Evolutionary conservation across 2,888 invertebrate genomes (phyloP).

Genomic region (Heliconius ethilla): DNA sequence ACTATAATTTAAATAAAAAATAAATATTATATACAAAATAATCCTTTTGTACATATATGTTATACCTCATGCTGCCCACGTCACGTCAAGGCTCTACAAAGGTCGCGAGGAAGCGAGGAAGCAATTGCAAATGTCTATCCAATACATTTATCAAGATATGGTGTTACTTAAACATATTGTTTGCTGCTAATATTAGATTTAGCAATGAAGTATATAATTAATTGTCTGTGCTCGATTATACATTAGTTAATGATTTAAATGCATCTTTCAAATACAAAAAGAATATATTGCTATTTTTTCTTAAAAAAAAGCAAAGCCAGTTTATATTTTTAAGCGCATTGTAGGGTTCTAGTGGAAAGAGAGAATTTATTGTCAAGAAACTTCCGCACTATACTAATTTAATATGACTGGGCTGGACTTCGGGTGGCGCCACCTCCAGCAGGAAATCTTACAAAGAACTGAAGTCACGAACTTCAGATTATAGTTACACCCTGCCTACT

Average conservation of each 20-base stretch:
- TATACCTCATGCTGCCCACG: slow-evolving; percentile 31
- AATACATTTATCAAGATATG: slow-evolving; percentile 15
- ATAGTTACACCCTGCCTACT: too few relatives aligned
- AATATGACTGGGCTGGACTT: too few relatives aligned
- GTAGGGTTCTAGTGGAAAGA: too few relatives aligned
- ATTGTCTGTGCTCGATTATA: background rate
- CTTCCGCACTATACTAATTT: too few relatives aligned
- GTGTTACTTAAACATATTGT: slow-evolving; percentile 13
- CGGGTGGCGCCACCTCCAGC: too few relatives aligned
- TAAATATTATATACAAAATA: background rate
- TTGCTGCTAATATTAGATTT: background rate
- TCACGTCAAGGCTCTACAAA: slow-evolving; percentile 36
- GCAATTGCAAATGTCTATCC: slow-evolving; percentile 17
- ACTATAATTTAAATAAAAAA: background rate
- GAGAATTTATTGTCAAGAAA: too few relatives aligned
- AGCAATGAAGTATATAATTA: background rate
- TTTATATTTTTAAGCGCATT: too few relatives aligned
- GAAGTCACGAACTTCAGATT: too few relatives aligned
- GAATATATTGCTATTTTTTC: too few relatives aligned
- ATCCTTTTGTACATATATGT: slow-evolving; percentile 13
- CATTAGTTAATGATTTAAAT: background rate
- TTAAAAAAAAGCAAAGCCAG: too few relatives aligned
- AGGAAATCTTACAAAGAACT: too few relatives aligned
- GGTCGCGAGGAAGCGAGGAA: slow-evolving; percentile 41
- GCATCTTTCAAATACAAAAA: too few relatives aligned